Evolutionary conservation across 2,888 invertebrate genomes (phyloP).

Genomic region (Rhabditoides inermis): DNA sequence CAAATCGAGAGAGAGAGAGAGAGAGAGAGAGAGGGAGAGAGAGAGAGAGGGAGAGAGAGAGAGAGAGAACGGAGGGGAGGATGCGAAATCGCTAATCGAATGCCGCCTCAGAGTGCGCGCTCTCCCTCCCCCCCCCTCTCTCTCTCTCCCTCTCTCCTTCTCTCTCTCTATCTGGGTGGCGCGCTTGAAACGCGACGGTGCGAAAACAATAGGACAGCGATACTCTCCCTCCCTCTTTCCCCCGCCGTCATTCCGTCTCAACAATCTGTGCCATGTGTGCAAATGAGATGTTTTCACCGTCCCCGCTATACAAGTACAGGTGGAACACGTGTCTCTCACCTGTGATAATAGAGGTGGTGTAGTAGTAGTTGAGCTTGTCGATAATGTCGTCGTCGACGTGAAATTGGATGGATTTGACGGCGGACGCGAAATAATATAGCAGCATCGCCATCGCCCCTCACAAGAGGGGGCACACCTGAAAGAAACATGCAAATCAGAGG

Average conservation of each 20-base stretch:
- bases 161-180: slow-evolving; percentile 3
- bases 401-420: slow-evolving; percentile 51
- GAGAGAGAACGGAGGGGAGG: not conserved
- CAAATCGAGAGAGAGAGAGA: not conserved
- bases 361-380: slow-evolving; percentile 53
- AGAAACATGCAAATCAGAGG: not conserved
- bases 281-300: not conserved
- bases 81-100: too few relatives aligned
- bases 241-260: not conserved
- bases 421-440: slow-evolving; percentile 51
- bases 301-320: not conserved
- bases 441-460: slow-evolving; percentile 23
- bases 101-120: too few relatives aligned
- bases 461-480: not conserved
- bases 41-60: not conserved
- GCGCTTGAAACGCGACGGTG: not conserved
- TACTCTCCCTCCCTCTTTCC: not conserved
- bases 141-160: not conserved
- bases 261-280: not conserved
- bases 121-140: not conserved
- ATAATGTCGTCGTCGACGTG: slow-evolving; percentile 54
- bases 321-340: slow-evolving; percentile 24
- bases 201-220: not conserved
- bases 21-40: not conserved
- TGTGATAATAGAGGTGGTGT: slow-evolving; percentile 52